Base-by-base conservation (phyloP, 2,797 vertebrate species). In the Helicolenus hilgendorfi region DNA sequence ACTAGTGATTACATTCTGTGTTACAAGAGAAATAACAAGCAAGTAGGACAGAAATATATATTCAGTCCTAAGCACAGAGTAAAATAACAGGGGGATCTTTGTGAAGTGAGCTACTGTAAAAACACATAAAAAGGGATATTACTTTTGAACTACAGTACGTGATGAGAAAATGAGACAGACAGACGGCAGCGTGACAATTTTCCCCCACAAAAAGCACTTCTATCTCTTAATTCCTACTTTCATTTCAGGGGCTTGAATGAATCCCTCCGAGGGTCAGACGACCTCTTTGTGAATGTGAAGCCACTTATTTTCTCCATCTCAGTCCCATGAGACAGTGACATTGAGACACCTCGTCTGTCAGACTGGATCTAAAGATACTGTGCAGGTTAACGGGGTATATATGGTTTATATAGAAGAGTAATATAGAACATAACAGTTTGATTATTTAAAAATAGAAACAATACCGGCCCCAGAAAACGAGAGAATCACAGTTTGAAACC, bases 151-250 rank as follows among this genome's bases (percentile, higher is more conserved):
- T 27, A 26, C 33, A 18, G 55, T n/a, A 22, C 58, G 27, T 49
- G 56, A 74, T 74, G 72, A 70, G 56, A 85, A 82, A 81, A 78
- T 62, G 58, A 86, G 13, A 18, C n/a, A 65, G 79, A 36, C 36
- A 31, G 64, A 80, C 72, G 67, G 20, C 29, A 74, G 33, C 2
- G 31, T 31, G 74, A 58, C 87, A 35, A 72, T 90, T 89, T 78
- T 64, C 73, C 72, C 13, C 20, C 74, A 65, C 55, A 73, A 74
- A 85, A 70, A 75, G 77, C 78, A 83, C 55, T 74, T 89, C 53
- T 77, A 84, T 74, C 88, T 90, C 89, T 76, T 91, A 84, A 91
- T 89, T 85, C 81, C 78, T 74, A 5, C 82, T 90, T 89, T 93
- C 85, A 95, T 96, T 90, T 92, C 74, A 85, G 70, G 72, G 69